These are phyloP conservation scores for Drosophila phalerata DNA, from an alignment of 2,888 invertebrate species.

Conservation along the genomic window DNA sequence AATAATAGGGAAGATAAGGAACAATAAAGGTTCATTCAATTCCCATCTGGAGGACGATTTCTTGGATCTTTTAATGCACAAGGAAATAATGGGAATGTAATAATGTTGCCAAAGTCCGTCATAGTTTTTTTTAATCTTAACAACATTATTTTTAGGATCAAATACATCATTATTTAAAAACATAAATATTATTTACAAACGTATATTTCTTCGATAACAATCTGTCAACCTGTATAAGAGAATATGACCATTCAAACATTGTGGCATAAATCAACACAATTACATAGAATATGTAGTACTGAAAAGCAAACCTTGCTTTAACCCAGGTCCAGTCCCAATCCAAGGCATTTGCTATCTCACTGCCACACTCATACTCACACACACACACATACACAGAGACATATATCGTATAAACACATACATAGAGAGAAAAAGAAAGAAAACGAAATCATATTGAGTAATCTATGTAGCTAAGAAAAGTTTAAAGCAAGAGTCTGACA, in stretches of 20 bases:
- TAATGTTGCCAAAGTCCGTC: neutral
- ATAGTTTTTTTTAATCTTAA: neutral
- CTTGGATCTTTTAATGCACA: constrained; percentile 2
- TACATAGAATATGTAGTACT: constrained; percentile 1
- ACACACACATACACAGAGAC: constrained; percentile 10
- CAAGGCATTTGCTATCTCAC: constrained; percentile 26
- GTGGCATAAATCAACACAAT: constrained; percentile 13
- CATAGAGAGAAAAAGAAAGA: constrained; percentile 13
- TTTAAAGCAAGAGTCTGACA: constrained; percentile 84
- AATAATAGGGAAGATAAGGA: no score
- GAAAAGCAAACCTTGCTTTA: constrained; percentile 7
- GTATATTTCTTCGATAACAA: constrained; percentile 5
- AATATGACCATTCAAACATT: neutral
- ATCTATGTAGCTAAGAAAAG: constrained; percentile 46
- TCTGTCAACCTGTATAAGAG: constrained; percentile 11
- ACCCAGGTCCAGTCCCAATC: constrained; percentile 16
- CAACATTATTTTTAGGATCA: constrained; percentile 5
- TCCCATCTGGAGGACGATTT: neutral
- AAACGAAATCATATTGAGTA: constrained; percentile 35
- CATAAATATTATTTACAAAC: constrained; percentile 13
- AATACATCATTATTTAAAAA: constrained; percentile 15
- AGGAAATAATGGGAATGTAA: neutral
- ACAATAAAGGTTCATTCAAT: neutral
- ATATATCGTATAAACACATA: constrained; percentile 8
- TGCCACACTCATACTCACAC: constrained; percentile 4